Evolutionary conservation across 1,140 invertebrate genomes (phyloP).

Genomic region (Zaprionus lachaisei): DNA sequence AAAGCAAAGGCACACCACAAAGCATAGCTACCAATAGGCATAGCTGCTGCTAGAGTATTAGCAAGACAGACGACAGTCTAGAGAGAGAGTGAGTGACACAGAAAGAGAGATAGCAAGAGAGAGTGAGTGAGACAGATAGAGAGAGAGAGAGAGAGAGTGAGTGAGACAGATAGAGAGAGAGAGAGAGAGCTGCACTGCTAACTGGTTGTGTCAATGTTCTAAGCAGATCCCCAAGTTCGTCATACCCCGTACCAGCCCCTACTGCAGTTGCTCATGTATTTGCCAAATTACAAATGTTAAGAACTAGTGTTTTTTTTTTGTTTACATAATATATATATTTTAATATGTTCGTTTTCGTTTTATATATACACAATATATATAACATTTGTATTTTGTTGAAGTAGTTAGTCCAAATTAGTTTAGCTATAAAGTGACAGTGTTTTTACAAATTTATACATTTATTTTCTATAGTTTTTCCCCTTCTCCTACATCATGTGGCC

Average conservation of each 20-base stretch:
- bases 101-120: neutral
- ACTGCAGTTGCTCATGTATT: slow-evolving; percentile 72
- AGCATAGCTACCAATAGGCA: neutral
- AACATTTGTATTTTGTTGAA: slow-evolving; percentile 53
- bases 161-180: neutral
- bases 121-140: neutral
- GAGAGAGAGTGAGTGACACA: neutral
- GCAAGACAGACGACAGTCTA: neutral
- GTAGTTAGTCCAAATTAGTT: slow-evolving; percentile 80
- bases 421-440: slow-evolving; percentile 44
- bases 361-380: slow-evolving; percentile 3
- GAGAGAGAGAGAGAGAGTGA: slow-evolving; percentile 5
- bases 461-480: slow-evolving; percentile 34
- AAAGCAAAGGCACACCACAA: no score
- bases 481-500: slow-evolving; percentile 54
- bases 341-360: slow-evolving; percentile 11
- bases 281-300: slow-evolving; percentile 74
- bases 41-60: slow-evolving; percentile 17
- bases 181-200: slow-evolving; percentile 41
- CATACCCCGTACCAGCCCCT: neutral
- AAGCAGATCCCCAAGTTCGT: slow-evolving; percentile 1
- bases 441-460: slow-evolving; percentile 32
- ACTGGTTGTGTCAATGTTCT: slow-evolving; percentile 44
- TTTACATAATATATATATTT: slow-evolving; percentile 19
- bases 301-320: slow-evolving; percentile 50